phyloP scores from a whole-genome alignment of 2,797 vertebrate genomes.

The Caiman crocodilus region DNA sequence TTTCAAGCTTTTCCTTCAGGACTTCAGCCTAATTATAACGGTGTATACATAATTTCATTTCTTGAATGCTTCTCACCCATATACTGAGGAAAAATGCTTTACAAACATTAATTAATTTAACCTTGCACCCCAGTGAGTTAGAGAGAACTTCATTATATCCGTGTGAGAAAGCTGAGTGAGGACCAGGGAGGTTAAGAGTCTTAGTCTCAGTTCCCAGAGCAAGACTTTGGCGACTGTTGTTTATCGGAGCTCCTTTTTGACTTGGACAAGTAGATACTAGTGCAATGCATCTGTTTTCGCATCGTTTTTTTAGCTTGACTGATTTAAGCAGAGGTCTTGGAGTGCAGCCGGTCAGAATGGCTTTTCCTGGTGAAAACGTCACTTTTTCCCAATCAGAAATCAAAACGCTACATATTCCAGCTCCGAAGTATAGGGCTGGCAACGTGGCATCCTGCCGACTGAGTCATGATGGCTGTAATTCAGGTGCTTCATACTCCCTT shows the following conservation, averaged over 20 bases:
- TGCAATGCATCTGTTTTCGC: fast-evolving
- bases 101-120: conserved; percentile 38
- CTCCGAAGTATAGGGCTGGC: background rate
- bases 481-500: background rate
- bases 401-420: background rate
- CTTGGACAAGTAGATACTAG: too few relatives aligned
- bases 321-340: background rate
- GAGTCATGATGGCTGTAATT: background rate
- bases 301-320: background rate
- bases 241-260: background rate
- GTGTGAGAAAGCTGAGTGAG: conserved; percentile 26
- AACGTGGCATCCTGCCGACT: background rate
- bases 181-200: background rate
- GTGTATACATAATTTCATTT: conserved; percentile 64
- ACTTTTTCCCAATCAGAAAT: background rate
- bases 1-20: conserved; percentile 35
- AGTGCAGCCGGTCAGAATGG: background rate
- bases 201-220: conserved; percentile 23
- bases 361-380: background rate
- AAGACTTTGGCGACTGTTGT: background rate
- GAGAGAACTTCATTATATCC: conserved; percentile 48
- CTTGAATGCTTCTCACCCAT: conserved; percentile 42
- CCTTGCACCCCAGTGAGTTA: conserved; percentile 10
- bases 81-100: conserved; percentile 30
- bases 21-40: conserved; percentile 26